phyloP scores from a whole-genome alignment of 2,113 vertebrate genomes.

The Okapia johnstoni region DNA sequence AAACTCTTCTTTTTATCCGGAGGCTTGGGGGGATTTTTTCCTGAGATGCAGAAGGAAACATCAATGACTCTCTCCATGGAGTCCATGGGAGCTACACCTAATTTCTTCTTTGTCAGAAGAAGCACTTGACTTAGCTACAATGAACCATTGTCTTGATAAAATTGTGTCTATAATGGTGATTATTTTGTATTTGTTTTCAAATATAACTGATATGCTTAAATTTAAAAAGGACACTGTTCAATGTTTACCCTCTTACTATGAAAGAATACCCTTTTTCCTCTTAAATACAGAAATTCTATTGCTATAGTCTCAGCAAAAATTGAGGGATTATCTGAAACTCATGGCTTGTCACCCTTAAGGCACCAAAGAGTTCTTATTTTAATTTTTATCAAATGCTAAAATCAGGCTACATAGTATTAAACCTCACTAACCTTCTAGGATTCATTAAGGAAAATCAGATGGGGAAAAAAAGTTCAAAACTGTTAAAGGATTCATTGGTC shows the following conservation, averaged over 20 bases:
- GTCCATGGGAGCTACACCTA: background rate
- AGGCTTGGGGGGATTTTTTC: background rate
- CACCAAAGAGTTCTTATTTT: background rate
- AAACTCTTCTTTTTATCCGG: background rate
- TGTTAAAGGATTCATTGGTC: background rate
- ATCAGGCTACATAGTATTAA: background rate
- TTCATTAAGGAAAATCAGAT: background rate
- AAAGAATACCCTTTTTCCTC: background rate
- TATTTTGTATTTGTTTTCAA: constrained; percentile 8
- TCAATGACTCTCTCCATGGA: background rate
- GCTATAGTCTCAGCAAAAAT: background rate
- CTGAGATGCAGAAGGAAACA: background rate
- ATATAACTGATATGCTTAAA: background rate
- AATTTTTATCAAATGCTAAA: background rate
- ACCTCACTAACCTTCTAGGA: background rate
- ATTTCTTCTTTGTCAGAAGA: background rate
- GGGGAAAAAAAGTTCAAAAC: background rate
- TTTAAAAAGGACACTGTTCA: background rate
- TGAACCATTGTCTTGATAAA: background rate
- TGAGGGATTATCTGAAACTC: background rate
- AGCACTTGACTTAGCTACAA: background rate
- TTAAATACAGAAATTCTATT: background rate
- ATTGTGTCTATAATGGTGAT: background rate
- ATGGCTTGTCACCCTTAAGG: background rate
- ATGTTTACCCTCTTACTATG: background rate